phyloP scores from a whole-genome alignment of 2,113 vertebrate species.

The Nanorana parkeri region DNA sequence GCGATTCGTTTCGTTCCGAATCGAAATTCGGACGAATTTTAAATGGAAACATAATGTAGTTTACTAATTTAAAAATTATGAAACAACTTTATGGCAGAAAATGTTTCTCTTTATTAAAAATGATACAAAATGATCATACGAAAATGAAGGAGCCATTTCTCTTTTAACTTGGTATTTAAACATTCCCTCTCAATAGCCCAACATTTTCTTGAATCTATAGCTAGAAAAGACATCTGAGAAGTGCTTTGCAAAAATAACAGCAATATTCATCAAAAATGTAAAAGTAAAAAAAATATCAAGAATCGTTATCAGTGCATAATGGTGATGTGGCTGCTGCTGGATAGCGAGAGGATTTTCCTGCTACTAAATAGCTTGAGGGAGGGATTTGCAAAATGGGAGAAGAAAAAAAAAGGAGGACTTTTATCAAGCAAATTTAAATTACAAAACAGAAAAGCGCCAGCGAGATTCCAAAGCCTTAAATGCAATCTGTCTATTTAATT shows the following conservation, averaged over 20 bases:
- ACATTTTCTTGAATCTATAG: background rate
- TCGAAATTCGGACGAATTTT: too few relatives aligned
- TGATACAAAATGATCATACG: too few relatives aligned
- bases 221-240: background rate
- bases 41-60: too few relatives aligned
- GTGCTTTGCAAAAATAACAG: background rate
- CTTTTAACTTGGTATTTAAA: background rate
- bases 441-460: slow-evolving; percentile 55
- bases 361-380: slow-evolving; percentile 47
- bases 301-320: slow-evolving; percentile 7
- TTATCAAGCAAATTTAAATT: slow-evolving; percentile 57
- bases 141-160: too few relatives aligned
- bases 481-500: slow-evolving; percentile 59
- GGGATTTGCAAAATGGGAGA: slow-evolving; percentile 46
- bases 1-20: too few relatives aligned
- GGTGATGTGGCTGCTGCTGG: background rate
- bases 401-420: slow-evolving; percentile 40
- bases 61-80: too few relatives aligned
- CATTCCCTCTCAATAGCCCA: background rate
- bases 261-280: background rate
- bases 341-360: slow-evolving; percentile 35
- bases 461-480: slow-evolving; percentile 55
- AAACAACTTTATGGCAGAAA: too few relatives aligned
- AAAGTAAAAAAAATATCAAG: background rate
- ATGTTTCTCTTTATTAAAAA: too few relatives aligned